A percentile compares a stretch with the other conserved stretches of the same genome.
Evolutionary conservation across 2,113 vertebrate genomes (phyloP).

Genomic region (Proteles cristata): DNA sequence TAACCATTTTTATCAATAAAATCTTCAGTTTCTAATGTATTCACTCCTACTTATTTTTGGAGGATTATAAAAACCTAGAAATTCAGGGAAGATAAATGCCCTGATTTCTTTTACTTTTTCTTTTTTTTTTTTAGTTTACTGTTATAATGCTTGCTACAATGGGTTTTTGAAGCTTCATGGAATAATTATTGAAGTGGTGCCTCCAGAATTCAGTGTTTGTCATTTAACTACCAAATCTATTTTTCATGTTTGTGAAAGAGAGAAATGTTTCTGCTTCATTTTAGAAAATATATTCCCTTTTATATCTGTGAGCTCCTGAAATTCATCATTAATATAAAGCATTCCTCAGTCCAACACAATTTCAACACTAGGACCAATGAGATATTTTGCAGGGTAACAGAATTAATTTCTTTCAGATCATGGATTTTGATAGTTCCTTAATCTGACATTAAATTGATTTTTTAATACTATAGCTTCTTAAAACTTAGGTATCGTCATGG

Average conservation of each 20-base stretch:
- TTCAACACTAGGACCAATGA: neutral
- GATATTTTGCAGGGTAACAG: neutral
- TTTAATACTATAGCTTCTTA: neutral
- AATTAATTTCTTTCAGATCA: neutral
- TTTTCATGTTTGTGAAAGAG: constrained; percentile 11
- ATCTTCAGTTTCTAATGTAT: neutral
- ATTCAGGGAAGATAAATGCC: neutral
- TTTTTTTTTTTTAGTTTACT: neutral
- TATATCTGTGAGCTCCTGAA: neutral
- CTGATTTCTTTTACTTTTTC: neutral
- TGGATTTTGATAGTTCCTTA: neutral
- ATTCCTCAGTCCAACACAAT: neutral
- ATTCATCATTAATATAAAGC: constrained; percentile 17
- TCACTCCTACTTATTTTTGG: neutral
- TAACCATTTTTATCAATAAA: neutral
- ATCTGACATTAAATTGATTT: constrained; percentile 11
- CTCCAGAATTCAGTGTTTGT: constrained; percentile 13
- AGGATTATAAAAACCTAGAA: neutral
- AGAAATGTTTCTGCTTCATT: neutral
- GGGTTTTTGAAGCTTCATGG: constrained; percentile 22
- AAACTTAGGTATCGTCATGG: neutral
- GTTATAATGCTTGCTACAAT: neutral
- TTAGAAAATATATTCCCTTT: neutral
- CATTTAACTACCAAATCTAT: neutral
- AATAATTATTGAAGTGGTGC: neutral